Evolutionary conservation across 2,888 invertebrate genomes (phyloP).

Genomic region (Cephalotes varians): DNA sequence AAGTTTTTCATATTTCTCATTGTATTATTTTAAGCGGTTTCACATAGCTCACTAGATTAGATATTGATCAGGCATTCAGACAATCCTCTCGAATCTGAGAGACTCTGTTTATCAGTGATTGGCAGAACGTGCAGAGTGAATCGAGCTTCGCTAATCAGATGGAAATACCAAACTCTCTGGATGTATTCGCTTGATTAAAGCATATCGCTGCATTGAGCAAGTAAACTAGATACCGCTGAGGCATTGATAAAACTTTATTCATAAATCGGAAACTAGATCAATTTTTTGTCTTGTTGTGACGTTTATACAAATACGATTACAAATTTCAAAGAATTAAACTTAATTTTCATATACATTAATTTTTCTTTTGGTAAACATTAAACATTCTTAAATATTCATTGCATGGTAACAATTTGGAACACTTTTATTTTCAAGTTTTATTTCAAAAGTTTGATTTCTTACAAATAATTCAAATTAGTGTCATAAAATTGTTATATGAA

Average conservation of each 20-base stretch:
- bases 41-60: not conserved
- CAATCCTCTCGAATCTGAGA: not conserved
- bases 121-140: constrained; percentile 17
- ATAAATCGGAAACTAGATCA: not conserved
- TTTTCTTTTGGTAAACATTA: not conserved
- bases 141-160: constrained; percentile 19
- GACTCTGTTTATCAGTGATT: constrained; percentile 10
- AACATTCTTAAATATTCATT: not conserved
- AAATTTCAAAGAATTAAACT: not conserved
- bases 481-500: not conserved
- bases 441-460: not conserved
- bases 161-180: constrained; percentile 15
- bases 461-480: not conserved
- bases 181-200: constrained; percentile 36
- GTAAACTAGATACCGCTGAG: not conserved
- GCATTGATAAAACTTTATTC: not conserved
- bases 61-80: constrained; percentile 10
- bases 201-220: constrained; percentile 18
- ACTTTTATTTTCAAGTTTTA: not conserved
- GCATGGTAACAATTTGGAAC: not conserved
- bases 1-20: not conserved
- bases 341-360: not conserved
- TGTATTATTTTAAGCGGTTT: not conserved
- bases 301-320: not conserved
- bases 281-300: not conserved